Conservation (phyloP, 2,797 vertebrate genomes). For the Muscicapa striata region DNA sequence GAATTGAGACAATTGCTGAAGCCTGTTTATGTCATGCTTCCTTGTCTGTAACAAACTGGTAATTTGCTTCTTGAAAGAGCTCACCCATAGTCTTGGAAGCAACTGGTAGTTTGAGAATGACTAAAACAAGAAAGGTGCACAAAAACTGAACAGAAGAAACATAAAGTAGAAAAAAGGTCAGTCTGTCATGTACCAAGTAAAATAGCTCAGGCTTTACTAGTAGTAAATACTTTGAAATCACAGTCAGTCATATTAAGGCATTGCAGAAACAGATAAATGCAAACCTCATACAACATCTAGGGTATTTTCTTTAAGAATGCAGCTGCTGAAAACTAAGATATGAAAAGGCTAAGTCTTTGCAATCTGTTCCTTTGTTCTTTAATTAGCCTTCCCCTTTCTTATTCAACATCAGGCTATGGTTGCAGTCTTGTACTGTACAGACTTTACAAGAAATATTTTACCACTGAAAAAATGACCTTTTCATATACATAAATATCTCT, state of each 20-base stretch:
- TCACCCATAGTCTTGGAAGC: background rate
- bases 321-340: background rate
- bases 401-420: background rate
- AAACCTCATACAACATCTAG: slow-evolving; percentile 5
- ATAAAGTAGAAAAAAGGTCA: background rate
- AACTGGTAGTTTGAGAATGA: background rate
- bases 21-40: background rate
- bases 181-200: background rate
- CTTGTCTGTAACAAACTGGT: background rate
- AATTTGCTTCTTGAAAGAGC: background rate
- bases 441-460: background rate
- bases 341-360: background rate
- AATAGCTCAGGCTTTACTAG: background rate
- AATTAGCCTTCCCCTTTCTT: slow-evolving; percentile 24
- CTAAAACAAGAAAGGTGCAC: background rate
- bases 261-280: background rate
- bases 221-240: background rate
- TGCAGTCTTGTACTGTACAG: background rate
- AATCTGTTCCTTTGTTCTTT: slow-evolving; percentile 12
- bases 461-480: slow-evolving; percentile 26
- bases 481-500: background rate
- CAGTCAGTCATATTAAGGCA: background rate
- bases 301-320: background rate
- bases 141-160: background rate
- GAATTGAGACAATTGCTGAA: background rate